These are phyloP conservation scores for Brachionus plicatilis DNA, from an alignment of 1,140 invertebrate species.

Conservation along the genomic window DNA sequence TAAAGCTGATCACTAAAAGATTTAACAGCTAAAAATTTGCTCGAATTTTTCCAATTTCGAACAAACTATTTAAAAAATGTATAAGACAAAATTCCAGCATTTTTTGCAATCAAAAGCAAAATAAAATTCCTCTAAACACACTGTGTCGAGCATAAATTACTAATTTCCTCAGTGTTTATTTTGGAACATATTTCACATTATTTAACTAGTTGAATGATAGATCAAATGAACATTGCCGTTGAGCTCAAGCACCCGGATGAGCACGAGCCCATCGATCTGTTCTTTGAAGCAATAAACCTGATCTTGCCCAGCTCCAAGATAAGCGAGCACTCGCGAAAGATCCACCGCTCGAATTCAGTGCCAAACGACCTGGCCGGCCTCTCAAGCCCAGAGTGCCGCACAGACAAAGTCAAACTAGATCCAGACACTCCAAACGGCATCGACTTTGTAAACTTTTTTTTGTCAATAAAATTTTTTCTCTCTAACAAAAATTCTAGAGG, in stretches of 20 bases:
- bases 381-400: neutral
- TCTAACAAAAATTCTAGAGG: neutral
- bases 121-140: neutral
- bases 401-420: neutral
- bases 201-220: neutral
- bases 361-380: neutral
- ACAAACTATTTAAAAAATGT: too few species aligned
- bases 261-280: neutral
- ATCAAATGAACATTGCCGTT: neutral
- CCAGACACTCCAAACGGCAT: neutral
- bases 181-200: neutral
- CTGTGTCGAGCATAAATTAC: neutral
- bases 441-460: neutral
- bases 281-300: constrained; percentile 15
- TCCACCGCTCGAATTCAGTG: neutral
- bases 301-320: neutral
- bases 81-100: too few species aligned
- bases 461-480: neutral
- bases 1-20: too few species aligned
- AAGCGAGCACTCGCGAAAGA: neutral
- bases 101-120: neutral
- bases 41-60: too few species aligned
- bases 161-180: neutral
- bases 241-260: neutral
- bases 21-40: too few species aligned